phyloP scores from a whole-genome alignment of 1,140 invertebrate species.

The Stenopsyche tienmushanensis region DNA sequence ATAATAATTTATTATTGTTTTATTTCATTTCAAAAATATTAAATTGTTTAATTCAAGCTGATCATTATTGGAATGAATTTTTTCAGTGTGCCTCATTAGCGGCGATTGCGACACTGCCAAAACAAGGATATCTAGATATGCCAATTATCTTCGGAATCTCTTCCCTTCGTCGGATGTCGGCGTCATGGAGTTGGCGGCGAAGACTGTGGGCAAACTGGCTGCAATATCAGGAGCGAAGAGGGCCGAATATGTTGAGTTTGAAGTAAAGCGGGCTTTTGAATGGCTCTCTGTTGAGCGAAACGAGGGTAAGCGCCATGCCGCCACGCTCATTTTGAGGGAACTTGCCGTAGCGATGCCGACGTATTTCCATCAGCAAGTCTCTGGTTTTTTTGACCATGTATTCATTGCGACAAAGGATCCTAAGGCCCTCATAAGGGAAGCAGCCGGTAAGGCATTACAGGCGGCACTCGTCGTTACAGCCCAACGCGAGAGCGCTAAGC shows the following conservation, averaged over 20 bases:
- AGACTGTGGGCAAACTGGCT: constrained; percentile 89
- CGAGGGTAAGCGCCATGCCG: constrained; percentile 87
- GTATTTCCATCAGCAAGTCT: constrained; percentile 98
- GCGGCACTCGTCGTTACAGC: constrained; percentile 92
- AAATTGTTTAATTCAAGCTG: too few relatives aligned
- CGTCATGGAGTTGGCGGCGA: constrained; percentile 95
- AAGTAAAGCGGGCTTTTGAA: constrained; percentile 92
- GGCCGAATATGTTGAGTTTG: constrained; percentile 94
- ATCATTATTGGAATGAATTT: too few relatives aligned
- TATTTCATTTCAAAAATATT: too few relatives aligned
- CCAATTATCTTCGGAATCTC: constrained; percentile 88
- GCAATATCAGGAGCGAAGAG: constrained; percentile 90
- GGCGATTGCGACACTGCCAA: constrained; percentile 91
- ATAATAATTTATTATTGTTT: too few relatives aligned
- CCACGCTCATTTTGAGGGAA: constrained; percentile 89
- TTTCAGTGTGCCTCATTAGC: constrained; percentile 83
- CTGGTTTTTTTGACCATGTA: constrained; percentile 94
- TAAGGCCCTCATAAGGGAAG: constrained; percentile 89
- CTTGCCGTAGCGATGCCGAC: constrained; percentile 94
- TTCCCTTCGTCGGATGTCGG: constrained; percentile 86
- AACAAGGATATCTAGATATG: constrained; percentile 86
- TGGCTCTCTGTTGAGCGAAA: constrained; percentile 87
- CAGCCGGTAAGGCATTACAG: constrained; percentile 87
- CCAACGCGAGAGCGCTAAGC: constrained; percentile 89
- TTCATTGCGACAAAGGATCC: constrained; percentile 91